These are phyloP conservation scores for Cichladusa arquata DNA, from an alignment of 2,113 vertebrate species.

Conservation along the genomic window DNA sequence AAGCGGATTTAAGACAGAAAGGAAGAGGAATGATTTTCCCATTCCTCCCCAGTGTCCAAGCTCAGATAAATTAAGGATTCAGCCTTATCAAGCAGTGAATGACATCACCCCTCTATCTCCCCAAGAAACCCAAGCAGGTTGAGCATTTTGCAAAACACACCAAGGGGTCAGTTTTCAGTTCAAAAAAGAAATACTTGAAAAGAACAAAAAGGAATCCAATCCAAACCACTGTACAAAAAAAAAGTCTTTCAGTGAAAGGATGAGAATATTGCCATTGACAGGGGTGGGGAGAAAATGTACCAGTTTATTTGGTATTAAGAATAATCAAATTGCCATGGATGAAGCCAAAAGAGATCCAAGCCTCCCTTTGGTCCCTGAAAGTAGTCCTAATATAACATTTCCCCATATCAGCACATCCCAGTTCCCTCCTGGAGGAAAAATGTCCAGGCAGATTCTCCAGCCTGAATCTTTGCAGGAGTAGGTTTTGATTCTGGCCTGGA, in stretches of 20 bases:
- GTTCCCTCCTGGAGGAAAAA: neutral
- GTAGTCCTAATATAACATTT: neutral
- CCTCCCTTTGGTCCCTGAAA: neutral
- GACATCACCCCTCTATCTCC: slow-evolving; percentile 11
- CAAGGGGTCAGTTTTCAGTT: slow-evolving; percentile 6
- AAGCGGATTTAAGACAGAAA: neutral
- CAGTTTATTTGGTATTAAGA: neutral
- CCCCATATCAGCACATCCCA: fast-evolving
- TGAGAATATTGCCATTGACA: neutral
- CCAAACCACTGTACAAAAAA: neutral
- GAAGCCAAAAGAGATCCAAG: neutral
- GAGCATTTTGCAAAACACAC: neutral
- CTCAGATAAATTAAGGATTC: neutral
- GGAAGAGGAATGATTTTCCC: neutral
- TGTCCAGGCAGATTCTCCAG: neutral
- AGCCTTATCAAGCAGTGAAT: slow-evolving; percentile 1
- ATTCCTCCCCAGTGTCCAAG: neutral
- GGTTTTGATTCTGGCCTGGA: neutral
- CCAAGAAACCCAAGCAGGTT: neutral
- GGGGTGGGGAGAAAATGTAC: neutral
- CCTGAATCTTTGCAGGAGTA: neutral
- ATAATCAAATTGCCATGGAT: neutral
- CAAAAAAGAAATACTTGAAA: neutral
- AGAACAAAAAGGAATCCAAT: neutral
- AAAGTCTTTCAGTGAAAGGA: neutral